Evolutionary conservation across 2,797 vertebrate species (phyloP).

Genomic region (Paratrypauchen microcephalus): DNA sequence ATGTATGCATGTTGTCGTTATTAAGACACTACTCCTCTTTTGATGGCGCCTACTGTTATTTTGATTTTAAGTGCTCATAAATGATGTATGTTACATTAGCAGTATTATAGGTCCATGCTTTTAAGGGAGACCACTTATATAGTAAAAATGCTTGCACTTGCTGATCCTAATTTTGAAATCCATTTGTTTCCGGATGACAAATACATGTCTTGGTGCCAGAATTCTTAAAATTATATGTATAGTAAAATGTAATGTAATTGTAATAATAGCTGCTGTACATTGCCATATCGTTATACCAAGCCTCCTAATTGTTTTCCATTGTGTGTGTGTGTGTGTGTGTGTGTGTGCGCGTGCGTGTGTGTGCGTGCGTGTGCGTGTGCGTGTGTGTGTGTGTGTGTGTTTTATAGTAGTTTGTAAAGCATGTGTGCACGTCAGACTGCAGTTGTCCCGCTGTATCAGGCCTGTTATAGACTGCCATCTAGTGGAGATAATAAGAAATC

Average conservation of each 20-base stretch:
- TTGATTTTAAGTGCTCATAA: neutral
- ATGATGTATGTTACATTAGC: neutral
- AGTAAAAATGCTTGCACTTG: neutral
- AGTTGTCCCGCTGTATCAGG: neutral
- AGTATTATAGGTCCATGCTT: neutral
- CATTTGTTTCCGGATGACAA: neutral
- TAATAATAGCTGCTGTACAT: neutral
- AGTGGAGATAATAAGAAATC: conserved; percentile 22
- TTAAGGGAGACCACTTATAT: neutral
- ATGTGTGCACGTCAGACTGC: no score
- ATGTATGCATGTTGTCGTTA: neutral
- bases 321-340: no score
- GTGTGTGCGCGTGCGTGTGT: no score
- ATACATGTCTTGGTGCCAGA: neutral
- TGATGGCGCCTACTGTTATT: neutral
- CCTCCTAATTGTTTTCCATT: neutral
- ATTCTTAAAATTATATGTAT: neutral
- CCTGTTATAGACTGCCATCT: conserved; percentile 44
- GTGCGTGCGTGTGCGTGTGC: no score
- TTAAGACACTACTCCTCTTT: neutral
- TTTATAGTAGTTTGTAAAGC: no score
- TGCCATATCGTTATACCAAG: neutral
- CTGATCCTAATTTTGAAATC: neutral
- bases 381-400: no score
- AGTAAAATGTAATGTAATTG: neutral